Evolutionary conservation across 2,797 vertebrate genomes (phyloP).

Genomic region (Ptychadena robeensis): DNA sequence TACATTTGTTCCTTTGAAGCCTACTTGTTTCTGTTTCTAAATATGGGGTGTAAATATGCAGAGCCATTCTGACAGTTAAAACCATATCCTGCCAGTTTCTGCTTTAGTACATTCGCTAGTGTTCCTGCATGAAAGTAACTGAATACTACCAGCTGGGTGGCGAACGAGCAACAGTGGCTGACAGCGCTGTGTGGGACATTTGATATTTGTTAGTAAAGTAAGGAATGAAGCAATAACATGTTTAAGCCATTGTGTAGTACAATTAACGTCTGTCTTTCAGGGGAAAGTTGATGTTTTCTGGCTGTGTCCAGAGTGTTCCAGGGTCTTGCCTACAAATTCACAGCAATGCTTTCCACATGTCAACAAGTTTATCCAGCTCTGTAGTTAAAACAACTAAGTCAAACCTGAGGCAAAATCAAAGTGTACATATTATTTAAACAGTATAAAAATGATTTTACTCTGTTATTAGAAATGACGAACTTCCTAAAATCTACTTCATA

Average conservation of each 20-base stretch:
- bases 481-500: background rate
- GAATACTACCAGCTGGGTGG: background rate
- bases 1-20: background rate
- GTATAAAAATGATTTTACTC: background rate
- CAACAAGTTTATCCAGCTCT: background rate
- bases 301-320: background rate
- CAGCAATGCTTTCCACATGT: background rate
- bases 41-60: background rate
- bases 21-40: background rate
- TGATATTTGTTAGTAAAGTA: conserved; percentile 3
- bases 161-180: background rate
- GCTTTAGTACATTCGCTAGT: background rate
- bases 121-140: background rate
- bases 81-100: background rate
- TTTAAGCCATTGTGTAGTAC: background rate
- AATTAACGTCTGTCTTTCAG: background rate
- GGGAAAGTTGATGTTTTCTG: background rate
- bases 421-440: background rate
- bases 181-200: background rate
- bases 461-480: background rate
- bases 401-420: background rate
- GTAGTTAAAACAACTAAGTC: background rate
- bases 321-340: background rate
- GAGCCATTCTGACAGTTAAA: background rate
- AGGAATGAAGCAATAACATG: background rate